phyloP scores from a whole-genome alignment of 2,888 invertebrate species.

The Malthinus flaveolus region DNA sequence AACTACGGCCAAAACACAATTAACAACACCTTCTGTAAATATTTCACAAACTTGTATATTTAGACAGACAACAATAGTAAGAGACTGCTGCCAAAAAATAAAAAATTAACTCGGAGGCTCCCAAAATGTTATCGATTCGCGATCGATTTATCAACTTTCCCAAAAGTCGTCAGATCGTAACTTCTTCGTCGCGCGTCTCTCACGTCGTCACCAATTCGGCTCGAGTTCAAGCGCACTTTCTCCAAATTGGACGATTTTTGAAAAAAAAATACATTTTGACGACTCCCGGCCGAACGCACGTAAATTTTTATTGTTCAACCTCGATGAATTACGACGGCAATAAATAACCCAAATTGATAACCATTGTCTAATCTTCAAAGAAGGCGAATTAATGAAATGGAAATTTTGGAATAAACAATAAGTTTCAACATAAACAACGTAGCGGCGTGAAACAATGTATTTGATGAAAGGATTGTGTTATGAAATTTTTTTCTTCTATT shows the following conservation, averaged over 20 bases:
- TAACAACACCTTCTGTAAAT: slow-evolving; percentile 35
- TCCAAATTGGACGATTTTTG: no score
- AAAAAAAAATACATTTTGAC: no score
- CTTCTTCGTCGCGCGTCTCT: no score
- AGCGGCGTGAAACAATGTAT: slow-evolving; percentile 9
- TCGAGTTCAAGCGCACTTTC: no score
- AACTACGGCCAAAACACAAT: slow-evolving; percentile 36
- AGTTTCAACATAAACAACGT: slow-evolving; percentile 17
- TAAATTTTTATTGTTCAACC: background rate
- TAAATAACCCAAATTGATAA: slow-evolving; percentile 17
- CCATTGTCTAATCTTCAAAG: slow-evolving; percentile 20
- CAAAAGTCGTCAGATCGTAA: background rate
- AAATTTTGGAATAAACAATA: slow-evolving; percentile 17
- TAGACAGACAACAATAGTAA: slow-evolving; percentile 31
- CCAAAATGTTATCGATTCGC: slow-evolving; percentile 23
- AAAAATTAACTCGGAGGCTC: slow-evolving; percentile 14
- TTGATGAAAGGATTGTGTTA: slow-evolving; percentile 7
- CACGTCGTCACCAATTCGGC: no score
- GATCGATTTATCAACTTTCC: background rate
- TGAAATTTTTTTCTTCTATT: slow-evolving; percentile 1
- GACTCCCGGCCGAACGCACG: no score
- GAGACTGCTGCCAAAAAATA: slow-evolving; percentile 23
- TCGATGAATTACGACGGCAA: slow-evolving; percentile 1
- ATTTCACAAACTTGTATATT: slow-evolving; percentile 34
- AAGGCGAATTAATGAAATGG: slow-evolving; percentile 17